Percentiles rank a stretch among this genome's conserved stretches.
Evolutionary conservation across 1,140 invertebrate genomes (phyloP).

Genomic region (Orchestia grillus): DNA sequence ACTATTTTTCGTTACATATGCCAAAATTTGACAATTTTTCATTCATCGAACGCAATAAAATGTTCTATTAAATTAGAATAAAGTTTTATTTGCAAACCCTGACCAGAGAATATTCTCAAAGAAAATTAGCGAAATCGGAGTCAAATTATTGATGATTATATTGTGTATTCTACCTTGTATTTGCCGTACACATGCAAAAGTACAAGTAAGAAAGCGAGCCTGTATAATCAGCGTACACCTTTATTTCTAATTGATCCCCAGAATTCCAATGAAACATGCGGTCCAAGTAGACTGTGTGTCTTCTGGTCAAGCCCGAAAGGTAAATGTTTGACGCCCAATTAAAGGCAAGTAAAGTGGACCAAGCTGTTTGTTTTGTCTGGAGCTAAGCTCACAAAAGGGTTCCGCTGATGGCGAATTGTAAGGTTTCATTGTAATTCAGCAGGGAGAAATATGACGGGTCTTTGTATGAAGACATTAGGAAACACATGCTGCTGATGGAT

Average conservation of each 20-base stretch:
- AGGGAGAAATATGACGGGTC: conserved; percentile 34
- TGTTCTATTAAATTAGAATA: neutral
- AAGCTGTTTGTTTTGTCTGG: neutral
- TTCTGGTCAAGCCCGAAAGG: neutral
- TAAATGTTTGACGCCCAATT: conserved; percentile 48
- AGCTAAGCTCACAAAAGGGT: conserved; percentile 11
- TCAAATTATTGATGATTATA: too few species aligned
- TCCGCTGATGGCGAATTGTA: neutral
- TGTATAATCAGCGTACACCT: neutral
- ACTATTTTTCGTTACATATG: neutral
- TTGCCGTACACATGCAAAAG: neutral
- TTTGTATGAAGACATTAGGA: conserved; percentile 42
- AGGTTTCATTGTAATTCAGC: conserved; percentile 49
- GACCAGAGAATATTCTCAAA: neutral
- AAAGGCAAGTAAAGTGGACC: neutral
- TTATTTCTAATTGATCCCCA: neutral
- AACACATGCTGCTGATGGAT: conserved; percentile 38
- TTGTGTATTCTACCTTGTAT: neutral
- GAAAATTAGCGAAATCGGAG: neutral
- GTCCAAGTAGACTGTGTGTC: neutral
- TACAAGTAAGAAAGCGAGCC: neutral
- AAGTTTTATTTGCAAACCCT: neutral
- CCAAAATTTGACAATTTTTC: neutral
- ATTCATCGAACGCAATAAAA: neutral
- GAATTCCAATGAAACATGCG: neutral